Percentiles rank a stretch among this genome's conserved stretches.
These are phyloP conservation scores for Danionella cerebrum DNA, from an alignment of 2,113 vertebrate species.

Conservation along the genomic window DNA sequence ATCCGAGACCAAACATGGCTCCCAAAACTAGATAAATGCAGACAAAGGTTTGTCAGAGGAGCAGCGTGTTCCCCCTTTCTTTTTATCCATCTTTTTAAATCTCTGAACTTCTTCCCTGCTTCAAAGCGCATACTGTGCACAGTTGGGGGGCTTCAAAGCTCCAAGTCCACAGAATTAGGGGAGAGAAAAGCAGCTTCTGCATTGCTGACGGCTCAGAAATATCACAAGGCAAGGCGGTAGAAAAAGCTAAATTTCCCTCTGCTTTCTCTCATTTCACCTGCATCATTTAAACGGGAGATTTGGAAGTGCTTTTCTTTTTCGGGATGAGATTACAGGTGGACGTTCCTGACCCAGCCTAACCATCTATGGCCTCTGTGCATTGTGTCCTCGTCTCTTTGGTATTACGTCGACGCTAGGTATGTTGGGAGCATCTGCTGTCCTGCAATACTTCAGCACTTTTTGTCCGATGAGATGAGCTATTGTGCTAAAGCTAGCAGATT, in stretches of 20 bases:
- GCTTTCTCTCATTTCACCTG: constrained; percentile 37
- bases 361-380: constrained; percentile 25
- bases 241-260: constrained; percentile 40
- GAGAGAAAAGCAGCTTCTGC: constrained; percentile 70
- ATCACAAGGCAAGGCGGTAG: constrained; percentile 54
- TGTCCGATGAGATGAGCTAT: not conserved
- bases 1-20: constrained; percentile 18
- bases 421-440: constrained; percentile 19
- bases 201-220: constrained; percentile 71
- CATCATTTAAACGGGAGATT: constrained; percentile 23
- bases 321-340: constrained; percentile 27
- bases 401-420: constrained; percentile 35
- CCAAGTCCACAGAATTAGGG: constrained; percentile 71
- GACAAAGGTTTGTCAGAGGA: constrained; percentile 40
- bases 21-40: constrained; percentile 36
- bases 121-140: constrained; percentile 71
- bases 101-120: constrained; percentile 63
- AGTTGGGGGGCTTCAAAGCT: constrained; percentile 76
- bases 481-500: not conserved
- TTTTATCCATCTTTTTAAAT: constrained; percentile 52
- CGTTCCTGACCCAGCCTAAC: constrained; percentile 35
- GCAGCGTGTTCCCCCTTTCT: constrained; percentile 46
- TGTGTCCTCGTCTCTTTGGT: constrained; percentile 1
- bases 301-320: constrained; percentile 11
- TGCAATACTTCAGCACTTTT: constrained; percentile 4